Evolutionary conservation across 2,888 invertebrate species (phyloP).

Genomic region (Sinhomidia bicolor): DNA sequence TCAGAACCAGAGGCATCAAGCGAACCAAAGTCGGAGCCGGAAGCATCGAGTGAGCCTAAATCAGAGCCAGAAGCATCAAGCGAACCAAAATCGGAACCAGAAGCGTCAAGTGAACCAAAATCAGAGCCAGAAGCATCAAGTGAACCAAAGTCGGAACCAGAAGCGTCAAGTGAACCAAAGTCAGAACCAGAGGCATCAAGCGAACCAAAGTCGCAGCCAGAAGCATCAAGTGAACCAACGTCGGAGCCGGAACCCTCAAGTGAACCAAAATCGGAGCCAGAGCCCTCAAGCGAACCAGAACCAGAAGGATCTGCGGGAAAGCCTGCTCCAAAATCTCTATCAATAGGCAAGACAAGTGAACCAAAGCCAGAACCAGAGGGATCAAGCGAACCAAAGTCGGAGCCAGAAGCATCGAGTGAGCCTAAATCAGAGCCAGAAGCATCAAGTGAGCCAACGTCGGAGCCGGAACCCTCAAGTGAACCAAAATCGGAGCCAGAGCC

Average conservation of each 20-base stretch:
- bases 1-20: background rate
- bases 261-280: background rate
- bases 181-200: background rate
- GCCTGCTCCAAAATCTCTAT: too few species aligned
- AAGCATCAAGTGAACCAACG: conserved; percentile 80
- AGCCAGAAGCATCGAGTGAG: conserved; percentile 22
- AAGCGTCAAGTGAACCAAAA: conserved; percentile 81
- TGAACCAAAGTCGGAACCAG: too few species aligned
- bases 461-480: conserved; percentile 81
- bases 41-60: conserved; percentile 80
- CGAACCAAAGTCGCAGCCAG: conserved; percentile 81
- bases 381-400: conserved; percentile 81
- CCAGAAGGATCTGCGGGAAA: too few species aligned
- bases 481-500: conserved; percentile 73
- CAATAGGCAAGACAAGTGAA: too few species aligned
- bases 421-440: conserved; percentile 81
- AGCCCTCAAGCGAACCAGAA: conserved; percentile 81
- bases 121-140: too few species aligned
- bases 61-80: conserved; percentile 80
- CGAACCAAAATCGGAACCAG: background rate
- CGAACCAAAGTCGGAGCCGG: conserved; percentile 81
- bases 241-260: conserved; percentile 80
- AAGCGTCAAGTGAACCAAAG: background rate
- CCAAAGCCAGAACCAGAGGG: background rate
- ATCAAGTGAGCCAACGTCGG: background rate